A percentile compares a stretch with the other conserved stretches of the same genome.
phyloP scores from a whole-genome alignment of 1,140 invertebrate genomes.

The Whitmania pigra region DNA sequence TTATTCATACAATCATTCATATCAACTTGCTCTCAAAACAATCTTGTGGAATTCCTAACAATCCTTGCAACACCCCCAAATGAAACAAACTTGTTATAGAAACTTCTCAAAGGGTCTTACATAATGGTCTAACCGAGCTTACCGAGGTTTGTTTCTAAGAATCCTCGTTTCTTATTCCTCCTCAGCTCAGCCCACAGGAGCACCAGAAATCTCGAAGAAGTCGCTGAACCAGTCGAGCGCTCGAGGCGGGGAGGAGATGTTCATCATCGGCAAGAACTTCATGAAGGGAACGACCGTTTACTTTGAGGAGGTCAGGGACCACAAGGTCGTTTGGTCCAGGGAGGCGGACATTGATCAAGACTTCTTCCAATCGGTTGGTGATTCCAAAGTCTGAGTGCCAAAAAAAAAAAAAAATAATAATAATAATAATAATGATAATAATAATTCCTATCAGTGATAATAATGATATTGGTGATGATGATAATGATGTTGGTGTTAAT shows the following conservation, averaged over 20 bases:
- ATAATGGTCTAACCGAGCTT: too few species aligned
- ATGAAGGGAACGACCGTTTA: slow-evolving; percentile 79
- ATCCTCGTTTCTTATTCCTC: background rate
- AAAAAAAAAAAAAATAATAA: background rate
- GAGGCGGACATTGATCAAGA: slow-evolving; percentile 44
- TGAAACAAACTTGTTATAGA: too few species aligned
- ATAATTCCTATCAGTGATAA: too few species aligned
- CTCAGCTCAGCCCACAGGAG: slow-evolving; percentile 82
- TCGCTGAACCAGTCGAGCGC: slow-evolving; percentile 65
- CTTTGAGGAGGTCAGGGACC: slow-evolving; percentile 58
- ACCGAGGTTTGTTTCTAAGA: too few species aligned
- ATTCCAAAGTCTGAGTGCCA: background rate
- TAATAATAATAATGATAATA: too few species aligned
- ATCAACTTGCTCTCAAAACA: too few species aligned
- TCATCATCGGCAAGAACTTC: slow-evolving; percentile 91
- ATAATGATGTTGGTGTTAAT: too few species aligned
- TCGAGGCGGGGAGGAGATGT: slow-evolving; percentile 68
- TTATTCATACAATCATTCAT: too few species aligned
- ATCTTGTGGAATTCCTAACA: too few species aligned
- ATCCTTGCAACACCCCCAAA: too few species aligned
- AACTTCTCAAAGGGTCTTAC: too few species aligned
- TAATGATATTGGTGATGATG: too few species aligned
- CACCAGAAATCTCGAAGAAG: slow-evolving; percentile 87
- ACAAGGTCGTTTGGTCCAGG: slow-evolving; percentile 37
- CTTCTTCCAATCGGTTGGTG: slow-evolving; percentile 43